phyloP scores from a whole-genome alignment of 2,888 invertebrate genomes.

The Trachelus iudaicus region DNA sequence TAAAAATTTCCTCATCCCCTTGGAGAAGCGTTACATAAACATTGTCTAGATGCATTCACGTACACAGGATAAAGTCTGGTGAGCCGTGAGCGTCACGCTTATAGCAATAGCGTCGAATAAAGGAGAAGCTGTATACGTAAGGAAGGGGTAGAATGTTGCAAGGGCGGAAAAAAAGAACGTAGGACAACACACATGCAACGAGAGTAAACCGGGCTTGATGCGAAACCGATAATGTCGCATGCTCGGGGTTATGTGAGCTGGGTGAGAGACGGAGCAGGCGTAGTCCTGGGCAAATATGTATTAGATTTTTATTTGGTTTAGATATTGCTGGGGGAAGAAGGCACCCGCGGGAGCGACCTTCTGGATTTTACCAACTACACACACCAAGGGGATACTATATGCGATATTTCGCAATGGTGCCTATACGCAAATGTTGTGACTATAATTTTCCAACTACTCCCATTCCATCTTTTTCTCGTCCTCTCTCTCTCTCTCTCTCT shows the following conservation, averaged over 20 bases:
- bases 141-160: conserved; percentile 1
- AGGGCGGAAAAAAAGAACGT: conserved; percentile 2
- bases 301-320: conserved; percentile 40
- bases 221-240: conserved; percentile 61
- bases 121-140: conserved; percentile 20
- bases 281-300: conserved; percentile 29
- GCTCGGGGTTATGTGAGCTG: conserved; percentile 10
- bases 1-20: neutral
- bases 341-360: conserved; percentile 4
- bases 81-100: neutral
- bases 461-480: neutral
- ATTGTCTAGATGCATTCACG: neutral
- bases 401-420: neutral
- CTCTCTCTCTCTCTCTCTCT: neutral
- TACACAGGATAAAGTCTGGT: neutral
- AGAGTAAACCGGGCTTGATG: conserved; percentile 57
- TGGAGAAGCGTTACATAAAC: conserved; percentile 8
- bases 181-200: conserved; percentile 26
- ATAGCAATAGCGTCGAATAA: conserved; percentile 12
- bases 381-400: neutral
- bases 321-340: conserved; percentile 1
- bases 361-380: neutral
- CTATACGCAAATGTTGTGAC: neutral
- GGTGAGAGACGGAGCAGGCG: conserved; percentile 6
- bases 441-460: neutral